Conservation (phyloP, 2,113 vertebrate species). For the Alces alces region DNA sequence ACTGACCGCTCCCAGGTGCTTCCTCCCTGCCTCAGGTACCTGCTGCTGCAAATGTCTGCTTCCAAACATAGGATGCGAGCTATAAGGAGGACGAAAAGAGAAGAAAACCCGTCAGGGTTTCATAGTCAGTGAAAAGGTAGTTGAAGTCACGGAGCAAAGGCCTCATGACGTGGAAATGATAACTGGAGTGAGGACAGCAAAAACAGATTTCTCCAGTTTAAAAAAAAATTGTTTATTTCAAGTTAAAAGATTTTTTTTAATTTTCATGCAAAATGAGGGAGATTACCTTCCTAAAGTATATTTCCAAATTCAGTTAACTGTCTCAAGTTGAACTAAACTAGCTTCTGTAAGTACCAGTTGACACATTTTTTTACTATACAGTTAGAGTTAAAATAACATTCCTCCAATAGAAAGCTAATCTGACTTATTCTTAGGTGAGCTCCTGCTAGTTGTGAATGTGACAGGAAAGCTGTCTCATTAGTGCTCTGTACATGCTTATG, state of each 20-base stretch:
- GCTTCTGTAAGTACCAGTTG: constrained; percentile 54
- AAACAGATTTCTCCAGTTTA: neutral
- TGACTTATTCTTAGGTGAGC: constrained; percentile 65
- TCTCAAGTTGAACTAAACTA: constrained; percentile 55
- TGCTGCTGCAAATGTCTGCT: neutral
- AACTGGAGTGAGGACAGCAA: neutral
- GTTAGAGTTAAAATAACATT: constrained; percentile 69
- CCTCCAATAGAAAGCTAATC: constrained; percentile 22
- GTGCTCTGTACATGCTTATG: constrained; percentile 50
- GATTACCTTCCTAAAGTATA: neutral
- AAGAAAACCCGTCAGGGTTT: neutral
- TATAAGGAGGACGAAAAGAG: neutral
- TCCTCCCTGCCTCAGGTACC: neutral
- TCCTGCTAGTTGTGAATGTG: constrained; percentile 58
- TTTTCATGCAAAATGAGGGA: constrained; percentile 36
- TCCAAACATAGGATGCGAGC: neutral
- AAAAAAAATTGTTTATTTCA: neutral
- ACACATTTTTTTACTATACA: constrained; percentile 66
- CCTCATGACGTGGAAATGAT: neutral
- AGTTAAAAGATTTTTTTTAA: neutral
- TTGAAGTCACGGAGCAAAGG: neutral
- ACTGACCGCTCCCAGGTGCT: rapidly evolving
- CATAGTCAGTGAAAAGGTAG: neutral
- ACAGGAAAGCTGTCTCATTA: constrained; percentile 76
- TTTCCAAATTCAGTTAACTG: constrained; percentile 3